Conservation (phyloP, 2,888 invertebrate species). For the Maniola hyperantus region DNA sequence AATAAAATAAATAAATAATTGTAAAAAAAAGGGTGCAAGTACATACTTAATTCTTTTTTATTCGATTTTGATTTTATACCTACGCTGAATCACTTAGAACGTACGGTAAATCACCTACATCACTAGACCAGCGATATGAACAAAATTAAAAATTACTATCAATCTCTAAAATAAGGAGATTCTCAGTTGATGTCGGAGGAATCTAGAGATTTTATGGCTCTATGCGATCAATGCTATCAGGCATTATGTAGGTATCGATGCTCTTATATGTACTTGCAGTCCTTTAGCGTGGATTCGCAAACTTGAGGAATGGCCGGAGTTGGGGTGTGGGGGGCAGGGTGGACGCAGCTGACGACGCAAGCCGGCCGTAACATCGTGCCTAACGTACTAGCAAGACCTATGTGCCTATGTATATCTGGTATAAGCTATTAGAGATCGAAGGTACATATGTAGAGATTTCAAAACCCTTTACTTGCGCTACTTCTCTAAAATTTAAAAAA, state of each 20-base stretch:
- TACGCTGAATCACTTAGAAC: too few species aligned
- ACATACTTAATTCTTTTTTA: too few species aligned
- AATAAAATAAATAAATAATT: too few species aligned
- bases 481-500: too few species aligned
- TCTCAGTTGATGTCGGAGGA: neutral
- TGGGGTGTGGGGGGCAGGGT: conserved; percentile 33
- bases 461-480: too few species aligned
- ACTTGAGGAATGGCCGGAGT: conserved; percentile 54
- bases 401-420: neutral
- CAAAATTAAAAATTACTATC: too few species aligned
- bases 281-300: conserved; percentile 54
- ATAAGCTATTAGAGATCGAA: neutral
- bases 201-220: too few species aligned
- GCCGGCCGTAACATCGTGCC: conserved; percentile 37
- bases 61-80: too few species aligned
- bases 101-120: too few species aligned
- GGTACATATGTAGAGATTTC: neutral
- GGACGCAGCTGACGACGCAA: conserved; percentile 51
- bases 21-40: too few species aligned
- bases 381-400: conserved; percentile 26
- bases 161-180: too few species aligned
- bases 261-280: conserved; percentile 28
- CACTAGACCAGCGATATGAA: too few species aligned
- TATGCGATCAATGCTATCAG: neutral
- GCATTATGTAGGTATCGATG: conserved; percentile 1